A percentile compares a stretch with the other conserved stretches of the same genome.
Evolutionary conservation across 2,113 vertebrate species (phyloP).

Genomic region (Numenius arquata): DNA sequence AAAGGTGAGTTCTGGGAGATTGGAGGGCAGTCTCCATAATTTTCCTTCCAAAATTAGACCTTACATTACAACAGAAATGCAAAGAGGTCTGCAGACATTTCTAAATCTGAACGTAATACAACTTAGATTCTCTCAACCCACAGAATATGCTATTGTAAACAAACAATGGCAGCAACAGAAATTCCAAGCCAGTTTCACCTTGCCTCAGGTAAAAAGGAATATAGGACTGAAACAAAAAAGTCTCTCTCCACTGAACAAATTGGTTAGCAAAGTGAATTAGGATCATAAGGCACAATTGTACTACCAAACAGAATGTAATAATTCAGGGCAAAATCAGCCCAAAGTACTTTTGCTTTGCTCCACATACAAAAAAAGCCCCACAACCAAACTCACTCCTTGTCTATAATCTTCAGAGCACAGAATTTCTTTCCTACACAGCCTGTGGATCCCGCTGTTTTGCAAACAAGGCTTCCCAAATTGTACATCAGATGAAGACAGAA

Average conservation of each 20-base stretch:
- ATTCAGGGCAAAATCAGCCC: neutral
- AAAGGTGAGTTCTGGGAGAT: neutral
- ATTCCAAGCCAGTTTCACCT: neutral
- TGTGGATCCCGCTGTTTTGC: neutral
- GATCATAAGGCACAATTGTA: neutral
- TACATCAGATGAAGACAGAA: neutral
- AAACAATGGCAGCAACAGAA: neutral
- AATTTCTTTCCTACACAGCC: neutral
- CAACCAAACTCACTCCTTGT: neutral
- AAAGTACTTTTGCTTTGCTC: neutral
- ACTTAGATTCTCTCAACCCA: neutral
- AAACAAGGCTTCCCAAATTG: neutral
- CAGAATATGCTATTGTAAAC: neutral
- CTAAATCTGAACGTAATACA: neutral
- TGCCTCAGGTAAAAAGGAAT: neutral
- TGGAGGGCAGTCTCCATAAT: neutral
- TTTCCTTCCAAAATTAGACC: neutral
- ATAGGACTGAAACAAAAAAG: neutral
- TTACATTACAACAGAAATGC: neutral
- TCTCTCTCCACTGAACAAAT: neutral
- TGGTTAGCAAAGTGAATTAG: neutral
- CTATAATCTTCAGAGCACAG: neutral
- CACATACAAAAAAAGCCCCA: neutral
- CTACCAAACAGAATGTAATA: neutral
- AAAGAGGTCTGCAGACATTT: neutral